Percentiles rank a stretch among this genome's conserved stretches.
phyloP scores from a whole-genome alignment of 1,140 invertebrate genomes.

The Drosophila ananassae region DNA sequence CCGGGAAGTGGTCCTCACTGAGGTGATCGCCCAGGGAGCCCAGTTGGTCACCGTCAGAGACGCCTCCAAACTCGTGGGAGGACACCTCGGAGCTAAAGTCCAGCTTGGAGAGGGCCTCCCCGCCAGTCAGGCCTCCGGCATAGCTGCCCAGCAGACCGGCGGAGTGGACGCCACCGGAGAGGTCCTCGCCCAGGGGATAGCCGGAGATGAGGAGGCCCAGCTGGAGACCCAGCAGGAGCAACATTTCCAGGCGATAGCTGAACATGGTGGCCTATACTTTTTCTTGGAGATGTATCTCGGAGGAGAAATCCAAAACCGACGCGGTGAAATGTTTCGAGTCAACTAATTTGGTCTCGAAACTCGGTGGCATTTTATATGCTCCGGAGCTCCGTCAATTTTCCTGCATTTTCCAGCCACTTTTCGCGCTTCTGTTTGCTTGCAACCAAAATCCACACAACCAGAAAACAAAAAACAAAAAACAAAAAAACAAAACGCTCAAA shows the following conservation, averaged over 20 bases:
- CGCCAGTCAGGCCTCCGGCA: constrained; percentile 60
- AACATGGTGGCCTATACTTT: constrained; percentile 37
- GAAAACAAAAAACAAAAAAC: neutral
- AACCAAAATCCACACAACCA: constrained; percentile 14
- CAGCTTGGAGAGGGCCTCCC: constrained; percentile 59
- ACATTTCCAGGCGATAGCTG: constrained; percentile 39
- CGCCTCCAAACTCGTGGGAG: constrained; percentile 23
- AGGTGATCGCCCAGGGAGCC: constrained; percentile 65
- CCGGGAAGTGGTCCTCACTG: constrained; percentile 59
- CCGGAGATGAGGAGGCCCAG: constrained; percentile 13
- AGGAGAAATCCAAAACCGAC: constrained; percentile 34
- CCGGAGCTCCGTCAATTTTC: constrained; percentile 52
- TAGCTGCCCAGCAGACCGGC: constrained; percentile 65
- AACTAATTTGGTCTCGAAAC: constrained; percentile 72
- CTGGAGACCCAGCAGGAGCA: constrained; percentile 37
- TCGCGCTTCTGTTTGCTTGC: constrained; percentile 59
- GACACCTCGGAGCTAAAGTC: constrained; percentile 28
- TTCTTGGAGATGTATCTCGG: neutral
- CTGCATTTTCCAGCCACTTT: constrained; percentile 63
- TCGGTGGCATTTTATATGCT: constrained; percentile 65
- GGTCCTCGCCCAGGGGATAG: constrained; percentile 49
- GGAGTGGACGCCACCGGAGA: constrained; percentile 43
- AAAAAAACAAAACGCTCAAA: neutral
- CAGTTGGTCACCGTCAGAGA: constrained; percentile 39
- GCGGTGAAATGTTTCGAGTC: constrained; percentile 72